These are phyloP conservation scores for Xylota sylvarum DNA, from an alignment of 2,888 invertebrate species.

Conservation along the genomic window DNA sequence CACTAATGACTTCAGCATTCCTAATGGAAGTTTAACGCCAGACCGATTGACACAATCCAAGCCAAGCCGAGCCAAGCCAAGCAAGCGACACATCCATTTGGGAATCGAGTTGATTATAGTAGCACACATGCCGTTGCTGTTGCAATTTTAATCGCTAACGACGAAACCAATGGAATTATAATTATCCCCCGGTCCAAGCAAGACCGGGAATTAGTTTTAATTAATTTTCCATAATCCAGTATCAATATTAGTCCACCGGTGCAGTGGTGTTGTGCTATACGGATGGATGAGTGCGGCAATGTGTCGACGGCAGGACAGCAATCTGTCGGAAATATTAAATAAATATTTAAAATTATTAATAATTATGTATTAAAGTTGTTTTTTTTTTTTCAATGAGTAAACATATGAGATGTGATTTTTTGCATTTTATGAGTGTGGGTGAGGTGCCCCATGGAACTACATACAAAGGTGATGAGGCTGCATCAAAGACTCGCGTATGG, in stretches of 20 bases:
- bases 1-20: slow-evolving; percentile 47
- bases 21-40: slow-evolving; percentile 40
- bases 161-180: slow-evolving; percentile 1
- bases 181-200: background rate
- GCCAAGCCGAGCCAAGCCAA: background rate
- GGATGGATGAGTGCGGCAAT: background rate
- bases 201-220: slow-evolving; percentile 32
- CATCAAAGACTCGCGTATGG: too few species aligned
- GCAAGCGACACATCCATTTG: slow-evolving; percentile 9
- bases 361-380: too few species aligned
- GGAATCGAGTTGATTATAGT: slow-evolving; percentile 18
- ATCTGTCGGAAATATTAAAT: too few species aligned
- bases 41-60: slow-evolving; percentile 35
- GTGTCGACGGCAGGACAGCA: background rate
- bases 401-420: too few species aligned
- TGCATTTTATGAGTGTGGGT: too few species aligned
- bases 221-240: slow-evolving; percentile 24
- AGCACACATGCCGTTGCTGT: background rate
- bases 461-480: too few species aligned
- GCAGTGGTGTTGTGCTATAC: too few species aligned
- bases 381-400: too few species aligned
- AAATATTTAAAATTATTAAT: too few species aligned
- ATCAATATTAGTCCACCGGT: background rate
- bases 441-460: too few species aligned
- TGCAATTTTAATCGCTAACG: background rate